Evolutionary conservation across 1,140 invertebrate species (phyloP), one percentile per base, ranked within the genome.

Genomic region (Bombus consobrinus): DNA sequence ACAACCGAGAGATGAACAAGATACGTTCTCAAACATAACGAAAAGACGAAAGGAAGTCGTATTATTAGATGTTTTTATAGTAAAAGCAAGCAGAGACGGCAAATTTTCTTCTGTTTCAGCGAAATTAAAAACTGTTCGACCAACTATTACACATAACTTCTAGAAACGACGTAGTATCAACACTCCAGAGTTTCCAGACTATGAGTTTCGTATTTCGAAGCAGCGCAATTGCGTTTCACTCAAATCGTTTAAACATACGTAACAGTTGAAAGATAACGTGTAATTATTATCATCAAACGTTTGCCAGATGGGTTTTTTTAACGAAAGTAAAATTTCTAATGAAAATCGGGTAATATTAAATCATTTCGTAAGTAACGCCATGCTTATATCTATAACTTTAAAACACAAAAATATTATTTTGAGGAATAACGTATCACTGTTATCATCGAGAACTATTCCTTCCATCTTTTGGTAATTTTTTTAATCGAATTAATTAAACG

Each of bases 101-200:
- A n/a, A 28, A 22, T 37, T 62, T 62, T 41, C 37, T 57, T 34
- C 22, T 3, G 75, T 13, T 32, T 77, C 75, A 39, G 75, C 75
- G 37, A 34, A 77, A 78, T 64, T 75, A 34, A 75, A 75, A 75
- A 39, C 28, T 43, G 57, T 28, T 75, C 43, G 2, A n/a, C 53
- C 25, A 15, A 39, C 53, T 62, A 39, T 41, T 62, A n/a, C 28
- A 13, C 75, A 25, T 73, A 22, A 18, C 28, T 10, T 74, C n/a
- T 47, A 32, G 39, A 41, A 47, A n/a, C 75, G 37, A 34, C 72
- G 72, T 47, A 34, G 28, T 39, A 77, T 59, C 75, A 59, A 62
- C 74, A 39, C 75, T 77, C 13, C 34, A 41, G 13, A n/a, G 57
- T 77, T 77, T 77, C 25, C 25, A 77, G 75, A 77, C 43, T 62